Evolutionary conservation across 1,140 invertebrate genomes (phyloP).

Genomic region (Orchesella cincta): DNA sequence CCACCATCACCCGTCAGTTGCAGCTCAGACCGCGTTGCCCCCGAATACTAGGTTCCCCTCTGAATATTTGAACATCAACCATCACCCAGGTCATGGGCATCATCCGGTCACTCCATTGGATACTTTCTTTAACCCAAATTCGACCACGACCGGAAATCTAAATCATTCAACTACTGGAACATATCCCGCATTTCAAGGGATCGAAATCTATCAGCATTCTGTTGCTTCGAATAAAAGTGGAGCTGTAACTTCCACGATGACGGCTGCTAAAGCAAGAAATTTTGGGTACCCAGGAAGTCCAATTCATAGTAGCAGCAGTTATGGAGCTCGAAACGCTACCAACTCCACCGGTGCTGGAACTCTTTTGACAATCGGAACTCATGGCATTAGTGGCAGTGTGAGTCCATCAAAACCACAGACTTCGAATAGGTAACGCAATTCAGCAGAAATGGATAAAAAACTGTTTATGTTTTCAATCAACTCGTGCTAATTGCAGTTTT

Average conservation of each 20-base stretch:
- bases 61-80: constrained; percentile 24
- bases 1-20: background rate
- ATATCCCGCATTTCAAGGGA: constrained; percentile 15
- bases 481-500: background rate
- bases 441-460: background rate
- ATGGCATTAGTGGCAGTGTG: background rate
- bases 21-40: background rate
- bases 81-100: constrained; percentile 11
- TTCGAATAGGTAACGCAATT: background rate
- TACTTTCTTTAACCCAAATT: background rate
- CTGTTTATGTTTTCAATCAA: background rate
- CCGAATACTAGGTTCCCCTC: background rate
- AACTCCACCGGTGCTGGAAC: constrained; percentile 1
- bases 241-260: background rate
- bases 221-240: constrained; percentile 14
- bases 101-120: constrained; percentile 22
- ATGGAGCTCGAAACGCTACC: background rate
- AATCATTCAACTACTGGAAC: constrained; percentile 7
- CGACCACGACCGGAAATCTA: constrained; percentile 18
- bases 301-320: background rate
- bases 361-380: constrained; percentile 11
- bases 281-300: too few relatives aligned
- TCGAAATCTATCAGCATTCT: background rate
- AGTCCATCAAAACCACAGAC: background rate
- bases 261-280: too few relatives aligned